A percentile compares a stretch with the other conserved stretches of the same genome.
Conservation (phyloP, 1,140 invertebrate species). For the Oreohelix idahoensis region DNA sequence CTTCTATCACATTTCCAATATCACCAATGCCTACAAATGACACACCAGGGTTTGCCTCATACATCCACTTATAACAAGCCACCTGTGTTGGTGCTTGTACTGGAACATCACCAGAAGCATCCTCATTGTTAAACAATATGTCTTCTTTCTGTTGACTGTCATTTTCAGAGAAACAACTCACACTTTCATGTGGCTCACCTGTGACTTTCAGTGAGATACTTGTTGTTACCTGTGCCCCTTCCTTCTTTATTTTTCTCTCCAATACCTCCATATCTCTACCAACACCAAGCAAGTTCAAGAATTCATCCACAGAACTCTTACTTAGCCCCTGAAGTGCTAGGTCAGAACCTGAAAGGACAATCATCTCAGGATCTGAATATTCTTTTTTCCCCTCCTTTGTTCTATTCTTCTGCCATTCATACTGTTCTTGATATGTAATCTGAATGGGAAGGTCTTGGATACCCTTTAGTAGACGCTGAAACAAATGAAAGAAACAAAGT, state of each 20-base stretch:
- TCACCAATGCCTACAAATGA: not conserved
- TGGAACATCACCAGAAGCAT: not conserved
- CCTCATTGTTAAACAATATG: not conserved
- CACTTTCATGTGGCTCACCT: too few species aligned
- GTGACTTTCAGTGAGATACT: not conserved
- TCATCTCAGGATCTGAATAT: too few species aligned
- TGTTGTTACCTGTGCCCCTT: too few species aligned
- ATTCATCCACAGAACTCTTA: not conserved
- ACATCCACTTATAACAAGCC: not conserved
- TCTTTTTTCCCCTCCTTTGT: not conserved
- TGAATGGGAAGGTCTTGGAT: not conserved
- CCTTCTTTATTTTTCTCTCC: not conserved
- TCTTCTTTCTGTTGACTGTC: not conserved
- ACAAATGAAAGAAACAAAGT: not conserved
- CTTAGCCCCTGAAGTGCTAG: not conserved
- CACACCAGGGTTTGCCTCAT: not conserved
- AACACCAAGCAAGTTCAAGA: not conserved
- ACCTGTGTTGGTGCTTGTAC: not conserved
- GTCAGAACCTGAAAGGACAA: not conserved
- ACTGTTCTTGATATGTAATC: not conserved
- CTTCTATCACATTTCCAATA: not conserved
- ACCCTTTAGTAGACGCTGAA: too few species aligned
- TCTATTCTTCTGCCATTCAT: not conserved
- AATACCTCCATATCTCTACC: not conserved
- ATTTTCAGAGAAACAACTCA: too few species aligned